Percentiles rank a stretch among this genome's conserved stretches.
Conservation (phyloP, 2,888 invertebrate species). For the Callimorpha dominula region DNA sequence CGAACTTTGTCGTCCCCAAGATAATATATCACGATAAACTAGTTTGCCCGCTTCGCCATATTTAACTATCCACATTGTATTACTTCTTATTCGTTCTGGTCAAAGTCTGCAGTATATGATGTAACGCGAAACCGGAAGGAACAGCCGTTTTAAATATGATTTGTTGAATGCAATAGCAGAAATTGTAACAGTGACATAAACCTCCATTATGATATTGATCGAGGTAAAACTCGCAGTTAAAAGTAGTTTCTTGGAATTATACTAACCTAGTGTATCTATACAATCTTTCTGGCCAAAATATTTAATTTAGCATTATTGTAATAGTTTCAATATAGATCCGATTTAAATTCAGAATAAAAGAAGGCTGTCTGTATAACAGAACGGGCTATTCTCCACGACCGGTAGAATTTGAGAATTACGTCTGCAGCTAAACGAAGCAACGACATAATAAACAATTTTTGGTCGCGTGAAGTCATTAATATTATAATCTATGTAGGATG, state of each 20-base stretch:
- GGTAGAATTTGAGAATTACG: too few species aligned
- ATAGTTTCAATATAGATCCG: too few species aligned
- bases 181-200: neutral
- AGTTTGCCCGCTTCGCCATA: slow-evolving; percentile 5
- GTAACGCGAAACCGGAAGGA: neutral
- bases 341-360: too few species aligned
- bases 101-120: too few species aligned
- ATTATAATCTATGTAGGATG: too few species aligned
- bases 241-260: too few species aligned
- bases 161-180: neutral
- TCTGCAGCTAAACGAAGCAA: too few species aligned
- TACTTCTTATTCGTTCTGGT: neutral
- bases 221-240: neutral
- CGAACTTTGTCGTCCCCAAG: slow-evolving; percentile 26
- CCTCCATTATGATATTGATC: neutral
- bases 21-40: slow-evolving; percentile 39
- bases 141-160: neutral
- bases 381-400: too few species aligned
- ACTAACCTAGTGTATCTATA: neutral
- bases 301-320: too few species aligned
- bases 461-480: too few species aligned
- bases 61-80: slow-evolving; percentile 27
- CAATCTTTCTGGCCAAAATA: neutral
- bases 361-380: too few species aligned
- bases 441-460: too few species aligned